Base-by-base conservation (phyloP, 2,797 vertebrate species). In the Stomatorhinus walkeri region DNA sequence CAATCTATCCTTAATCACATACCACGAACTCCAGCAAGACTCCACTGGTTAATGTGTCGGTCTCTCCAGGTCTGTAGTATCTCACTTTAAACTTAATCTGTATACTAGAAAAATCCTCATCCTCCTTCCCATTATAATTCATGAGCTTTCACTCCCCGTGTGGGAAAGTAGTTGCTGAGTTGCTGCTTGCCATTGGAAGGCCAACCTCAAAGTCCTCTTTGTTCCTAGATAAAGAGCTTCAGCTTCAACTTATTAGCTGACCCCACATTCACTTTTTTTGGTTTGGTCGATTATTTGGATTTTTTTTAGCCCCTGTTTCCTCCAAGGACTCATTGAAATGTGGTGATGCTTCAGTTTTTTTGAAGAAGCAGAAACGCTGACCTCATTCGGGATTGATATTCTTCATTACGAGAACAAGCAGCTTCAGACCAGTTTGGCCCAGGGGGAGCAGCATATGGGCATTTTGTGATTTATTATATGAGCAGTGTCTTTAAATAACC, bases 391-490 rank as follows among this genome's bases (percentile, higher is more conserved):
- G 40, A 87, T 48, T 46, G 40, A 87, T 87, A 64, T 87, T 64
- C 51, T 68, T 68, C 56, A 68, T 87, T 87, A 49, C 3, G 40
- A 28, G 59, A 19, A 48, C 56, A 59, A 87, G 56, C 56, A 52
- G 24, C 19, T 24, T 87, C 56, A 64, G 54, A 43, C 87, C 19
- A 56, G 87, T 49, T 87, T 87, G 40, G 40, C 56, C 87, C 87
- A n/a, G 40, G 59, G 59, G 56, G 56, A 24, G 59, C 87, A 68
- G n/a, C 56, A 87, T 40, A 64, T 48, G 32, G 56, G 68, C 59
- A 22, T 64, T 59, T 46, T 87, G 59, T 87, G 87, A 87, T 48
- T 68, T 68, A 64, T 87, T 46, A 64, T 19, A 28, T 64, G 59
- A 28, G 59, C 36, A 48, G n/a, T n/a, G 59, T 28, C 56, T 64